Conservation (phyloP, 1,140 invertebrate genomes). For the Kradibia gibbosae region DNA sequence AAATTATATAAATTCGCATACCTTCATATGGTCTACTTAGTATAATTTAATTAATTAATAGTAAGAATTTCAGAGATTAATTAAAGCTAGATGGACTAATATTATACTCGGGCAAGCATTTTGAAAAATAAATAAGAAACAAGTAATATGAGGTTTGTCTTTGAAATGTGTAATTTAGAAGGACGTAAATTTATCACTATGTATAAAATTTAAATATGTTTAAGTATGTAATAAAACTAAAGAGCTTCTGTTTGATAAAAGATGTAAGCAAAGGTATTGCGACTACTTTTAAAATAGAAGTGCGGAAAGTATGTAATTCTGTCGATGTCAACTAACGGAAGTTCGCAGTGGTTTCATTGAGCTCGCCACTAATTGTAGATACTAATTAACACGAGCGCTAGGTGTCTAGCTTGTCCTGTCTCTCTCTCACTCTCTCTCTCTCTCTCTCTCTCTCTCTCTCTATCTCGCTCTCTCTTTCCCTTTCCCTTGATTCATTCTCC, state of each 20-base stretch:
- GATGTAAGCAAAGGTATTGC: not conserved
- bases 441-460: not conserved
- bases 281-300: constrained; percentile 7
- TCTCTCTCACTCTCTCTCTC: not conserved
- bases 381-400: constrained; percentile 34
- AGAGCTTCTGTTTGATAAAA: not conserved
- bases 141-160: not conserved
- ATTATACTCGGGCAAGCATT: too few relatives aligned
- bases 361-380: constrained; percentile 38
- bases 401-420: not conserved
- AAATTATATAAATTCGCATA: too few relatives aligned
- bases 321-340: not conserved
- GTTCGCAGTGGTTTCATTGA: constrained; percentile 1
- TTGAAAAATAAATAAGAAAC: not conserved
- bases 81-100: not conserved
- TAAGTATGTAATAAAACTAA: not conserved
- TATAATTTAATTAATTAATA: too few relatives aligned
- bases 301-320: not conserved
- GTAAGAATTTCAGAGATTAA: too few relatives aligned
- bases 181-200: not conserved
- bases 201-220: not conserved
- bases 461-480: not conserved
- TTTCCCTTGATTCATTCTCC: too few relatives aligned
- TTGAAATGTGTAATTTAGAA: not conserved
- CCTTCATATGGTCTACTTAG: too few relatives aligned